Evolutionary conservation across 2,113 vertebrate species (phyloP), one percentile per base, ranked within the genome.

Genomic region (Sylvia atricapilla): DNA sequence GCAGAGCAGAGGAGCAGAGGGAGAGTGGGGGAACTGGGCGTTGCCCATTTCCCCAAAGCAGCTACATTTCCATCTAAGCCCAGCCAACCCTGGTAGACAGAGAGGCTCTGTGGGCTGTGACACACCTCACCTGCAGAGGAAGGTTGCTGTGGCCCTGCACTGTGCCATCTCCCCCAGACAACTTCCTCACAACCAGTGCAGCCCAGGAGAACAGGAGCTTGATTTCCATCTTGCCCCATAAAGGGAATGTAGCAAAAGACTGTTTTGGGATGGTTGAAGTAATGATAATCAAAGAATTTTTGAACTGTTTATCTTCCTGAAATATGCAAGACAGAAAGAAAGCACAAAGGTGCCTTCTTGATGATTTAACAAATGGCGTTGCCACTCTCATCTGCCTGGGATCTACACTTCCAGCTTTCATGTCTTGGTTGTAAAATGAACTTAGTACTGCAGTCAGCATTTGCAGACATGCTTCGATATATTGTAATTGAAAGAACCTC

Each of bases 1-100:
- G 11, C 24, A 49, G 33, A 52, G 49, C 39, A 39, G 41, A 33
- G 15, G 16, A 68, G 41, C 35, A 30, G 59, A 44, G 18, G 14
- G 7, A 28, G 8, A 6, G 14, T 0, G 7, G 17, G 6, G 35
- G 13, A 15, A 3, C 0, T 2, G 19, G 2, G 7, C 13, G 11
- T 30, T 3, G 0, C 27, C 13, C 7, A 14, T 30, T 8, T 18
- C 28, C 13, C 27, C 0, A 0, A 52, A 46, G 19, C 30, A 77
- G 19, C 17, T 37, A 6, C 23, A 7, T 73, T 66, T 76, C 46
- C 15, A 47, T 8, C 39, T 44, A 49, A 63, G 24, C 13, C 27
- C 59, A 21, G 10, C 5, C 13, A 24, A 7, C 11, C 14, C 22
- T n/a, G 0, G 2, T 8, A 49, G 41, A 4, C 0, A 0, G 33